Percentiles rank a stretch among this genome's conserved stretches.
Evolutionary conservation across 64 coral and sea anemone species (phyloP).

Genomic region (Astreopora myriophthalma): DNA sequence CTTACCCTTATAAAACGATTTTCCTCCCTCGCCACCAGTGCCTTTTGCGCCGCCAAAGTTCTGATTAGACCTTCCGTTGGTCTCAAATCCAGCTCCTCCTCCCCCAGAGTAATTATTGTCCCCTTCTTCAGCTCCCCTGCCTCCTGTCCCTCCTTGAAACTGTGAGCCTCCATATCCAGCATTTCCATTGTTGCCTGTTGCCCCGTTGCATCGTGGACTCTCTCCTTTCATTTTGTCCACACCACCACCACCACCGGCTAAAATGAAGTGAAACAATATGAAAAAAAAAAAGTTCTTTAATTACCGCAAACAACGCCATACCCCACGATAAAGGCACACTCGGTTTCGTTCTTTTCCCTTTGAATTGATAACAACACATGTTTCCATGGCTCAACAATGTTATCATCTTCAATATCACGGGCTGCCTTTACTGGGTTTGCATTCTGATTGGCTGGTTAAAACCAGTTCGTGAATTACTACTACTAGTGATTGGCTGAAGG

Average conservation of each 20-base stretch:
- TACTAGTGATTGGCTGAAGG: too few relatives aligned
- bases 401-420: too few relatives aligned
- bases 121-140: constrained; percentile 85
- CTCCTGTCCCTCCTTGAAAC: constrained; percentile 74
- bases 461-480: too few relatives aligned
- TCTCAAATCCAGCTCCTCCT: constrained; percentile 88
- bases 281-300: neutral
- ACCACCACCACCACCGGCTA: constrained; percentile 89
- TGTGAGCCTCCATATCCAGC: constrained; percentile 82
- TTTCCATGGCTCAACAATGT: too few relatives aligned
- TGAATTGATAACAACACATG: too few relatives aligned
- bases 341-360: too few relatives aligned
- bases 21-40: constrained; percentile 88
- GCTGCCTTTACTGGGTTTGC: too few relatives aligned
- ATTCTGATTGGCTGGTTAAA: too few relatives aligned
- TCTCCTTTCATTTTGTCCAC: constrained; percentile 93
- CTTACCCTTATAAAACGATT: constrained; percentile 75
- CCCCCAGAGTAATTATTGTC: constrained; percentile 94
- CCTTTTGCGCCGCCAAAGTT: constrained; percentile 85
- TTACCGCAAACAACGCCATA: neutral
- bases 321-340: too few relatives aligned
- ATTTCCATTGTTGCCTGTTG: constrained; percentile 69
- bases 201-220: constrained; percentile 78
- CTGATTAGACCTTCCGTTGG: constrained; percentile 82
- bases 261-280: neutral